These are phyloP conservation scores for Nebria ingens DNA, from an alignment of 1,140 invertebrate genomes.

Conservation along the genomic window DNA sequence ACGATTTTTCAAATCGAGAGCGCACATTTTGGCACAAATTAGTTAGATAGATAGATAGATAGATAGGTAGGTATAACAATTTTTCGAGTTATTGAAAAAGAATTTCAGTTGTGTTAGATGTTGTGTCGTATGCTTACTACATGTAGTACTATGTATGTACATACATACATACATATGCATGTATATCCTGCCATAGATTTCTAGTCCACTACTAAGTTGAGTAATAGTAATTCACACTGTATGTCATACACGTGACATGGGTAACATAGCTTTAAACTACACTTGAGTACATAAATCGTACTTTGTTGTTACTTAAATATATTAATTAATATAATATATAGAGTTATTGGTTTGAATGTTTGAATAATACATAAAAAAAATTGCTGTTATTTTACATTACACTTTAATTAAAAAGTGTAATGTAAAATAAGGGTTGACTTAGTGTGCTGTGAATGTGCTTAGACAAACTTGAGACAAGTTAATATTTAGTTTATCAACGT, in stretches of 20 bases:
- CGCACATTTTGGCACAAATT: neutral
- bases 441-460: no score
- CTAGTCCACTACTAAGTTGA: no score
- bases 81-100: neutral
- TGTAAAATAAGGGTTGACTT: no score
- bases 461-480: neutral
- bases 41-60: no score
- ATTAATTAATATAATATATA: constrained; percentile 1
- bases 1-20: neutral
- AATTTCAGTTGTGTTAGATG: constrained; percentile 6
- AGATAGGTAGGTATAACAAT: neutral
- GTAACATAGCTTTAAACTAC: constrained; percentile 6
- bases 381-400: no score
- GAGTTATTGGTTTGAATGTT: no score
- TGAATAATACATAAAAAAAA: no score
- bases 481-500: constrained; percentile 4
- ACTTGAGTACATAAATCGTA: neutral
- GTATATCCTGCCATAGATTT: no score
- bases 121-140: constrained; percentile 2
- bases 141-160: neutral
- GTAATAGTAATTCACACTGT: neutral
- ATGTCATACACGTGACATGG: neutral
- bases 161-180: neutral
- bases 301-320: neutral
- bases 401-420: no score